phyloP scores from a whole-genome alignment of 2,888 invertebrate species.

The Acanthosepion pharaonis region DNA sequence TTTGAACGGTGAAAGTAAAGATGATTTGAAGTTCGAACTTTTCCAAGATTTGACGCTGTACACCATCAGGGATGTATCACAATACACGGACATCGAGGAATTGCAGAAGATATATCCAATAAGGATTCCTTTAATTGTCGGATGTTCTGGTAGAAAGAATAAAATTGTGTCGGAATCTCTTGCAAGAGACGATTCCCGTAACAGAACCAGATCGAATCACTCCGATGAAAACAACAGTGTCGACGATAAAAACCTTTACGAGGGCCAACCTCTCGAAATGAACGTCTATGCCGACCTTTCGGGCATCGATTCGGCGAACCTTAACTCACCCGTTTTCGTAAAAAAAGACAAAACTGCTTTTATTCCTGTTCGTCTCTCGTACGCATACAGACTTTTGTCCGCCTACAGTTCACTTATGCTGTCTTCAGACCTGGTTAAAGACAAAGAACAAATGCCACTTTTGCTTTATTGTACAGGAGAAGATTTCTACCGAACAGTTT shows the following conservation, averaged over 20 bases:
- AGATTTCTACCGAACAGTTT: conserved; percentile 55
- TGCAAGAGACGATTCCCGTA: not conserved
- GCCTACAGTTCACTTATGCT: not conserved
- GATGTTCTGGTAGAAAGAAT: conserved; percentile 13
- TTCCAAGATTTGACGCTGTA: conserved; percentile 33
- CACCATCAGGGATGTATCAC: not conserved
- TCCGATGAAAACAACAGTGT: not conserved
- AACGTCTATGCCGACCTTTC: conserved; percentile 12
- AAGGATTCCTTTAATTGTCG: not conserved
- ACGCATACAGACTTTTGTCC: not conserved
- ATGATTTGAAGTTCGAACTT: not conserved
- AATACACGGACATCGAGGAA: not conserved
- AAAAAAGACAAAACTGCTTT: not conserved
- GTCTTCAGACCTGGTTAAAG: not conserved
- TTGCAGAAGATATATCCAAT: not conserved
- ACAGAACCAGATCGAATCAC: not conserved
- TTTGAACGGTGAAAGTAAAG: not conserved
- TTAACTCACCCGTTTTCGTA: not conserved
- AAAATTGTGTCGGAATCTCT: not conserved
- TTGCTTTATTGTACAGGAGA: conserved; percentile 59
- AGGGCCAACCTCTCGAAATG: conserved; percentile 37
- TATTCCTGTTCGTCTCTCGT: not conserved
- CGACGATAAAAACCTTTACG: not conserved
- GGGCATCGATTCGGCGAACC: not conserved
- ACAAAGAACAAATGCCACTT: conserved; percentile 52